phyloP scores from a whole-genome alignment of 2,113 vertebrate species.

The Varanus salvator region DNA sequence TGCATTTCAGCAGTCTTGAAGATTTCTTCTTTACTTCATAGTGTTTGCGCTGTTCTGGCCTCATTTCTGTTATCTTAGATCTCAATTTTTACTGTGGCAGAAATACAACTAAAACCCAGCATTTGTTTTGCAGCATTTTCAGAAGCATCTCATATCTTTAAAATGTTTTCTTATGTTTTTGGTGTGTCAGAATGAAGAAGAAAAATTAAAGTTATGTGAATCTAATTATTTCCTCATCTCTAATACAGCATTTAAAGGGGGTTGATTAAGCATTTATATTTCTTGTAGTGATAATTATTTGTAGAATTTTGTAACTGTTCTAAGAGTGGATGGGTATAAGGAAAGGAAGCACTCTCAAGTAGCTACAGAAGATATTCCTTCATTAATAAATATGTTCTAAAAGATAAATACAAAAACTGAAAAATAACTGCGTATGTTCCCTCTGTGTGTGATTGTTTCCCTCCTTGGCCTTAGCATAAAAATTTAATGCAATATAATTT shows the following conservation, averaged over 20 bases:
- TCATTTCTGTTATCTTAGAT: conserved; percentile 25
- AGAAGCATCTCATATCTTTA: conserved; percentile 25
- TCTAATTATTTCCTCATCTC: background rate
- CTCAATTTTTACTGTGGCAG: conserved; percentile 31
- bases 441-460: too few species aligned
- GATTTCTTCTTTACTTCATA: conserved; percentile 12
- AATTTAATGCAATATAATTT: background rate
- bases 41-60: conserved; percentile 17
- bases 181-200: conserved; percentile 16
- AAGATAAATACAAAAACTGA: background rate
- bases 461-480: background rate
- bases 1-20: conserved; percentile 10
- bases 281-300: background rate
- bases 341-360: background rate
- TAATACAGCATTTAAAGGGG: background rate
- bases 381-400: too few species aligned
- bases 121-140: conserved; percentile 33
- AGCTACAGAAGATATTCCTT: background rate
- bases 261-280: background rate
- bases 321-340: background rate
- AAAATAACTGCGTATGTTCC: too few species aligned
- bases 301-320: background rate
- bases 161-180: conserved; percentile 34
- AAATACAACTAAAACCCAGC: conserved; percentile 2
- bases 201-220: background rate